These are phyloP conservation scores for Eciton burchellii DNA, from an alignment of 1,140 invertebrate species.

Conservation along the genomic window DNA sequence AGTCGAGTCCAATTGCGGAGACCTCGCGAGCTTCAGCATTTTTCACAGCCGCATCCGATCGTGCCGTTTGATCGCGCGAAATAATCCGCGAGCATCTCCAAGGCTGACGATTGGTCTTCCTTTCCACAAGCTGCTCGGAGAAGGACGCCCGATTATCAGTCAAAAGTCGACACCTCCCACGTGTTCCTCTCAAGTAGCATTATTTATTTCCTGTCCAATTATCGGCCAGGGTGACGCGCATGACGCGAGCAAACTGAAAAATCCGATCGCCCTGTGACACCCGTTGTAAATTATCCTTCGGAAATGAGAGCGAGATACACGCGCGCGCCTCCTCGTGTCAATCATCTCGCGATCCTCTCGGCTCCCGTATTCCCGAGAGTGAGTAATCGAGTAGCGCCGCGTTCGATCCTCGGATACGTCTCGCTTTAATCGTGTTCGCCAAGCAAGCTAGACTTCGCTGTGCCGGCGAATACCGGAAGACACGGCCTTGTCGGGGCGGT, in stretches of 20 bases:
- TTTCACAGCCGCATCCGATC: background rate
- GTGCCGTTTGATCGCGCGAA: background rate
- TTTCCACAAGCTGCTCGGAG: too few species aligned
- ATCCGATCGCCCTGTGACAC: constrained; percentile 25
- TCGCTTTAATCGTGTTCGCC: constrained; percentile 34
- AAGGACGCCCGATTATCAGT: too few species aligned
- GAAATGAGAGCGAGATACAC: constrained; percentile 16
- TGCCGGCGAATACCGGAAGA: constrained; percentile 3
- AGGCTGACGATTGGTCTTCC: too few species aligned
- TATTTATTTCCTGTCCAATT: background rate
- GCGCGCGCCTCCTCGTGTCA: constrained; percentile 23
- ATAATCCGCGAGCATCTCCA: too few species aligned
- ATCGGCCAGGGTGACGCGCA: background rate
- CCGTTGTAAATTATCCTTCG: constrained; percentile 23
- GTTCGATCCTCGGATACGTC: constrained; percentile 33
- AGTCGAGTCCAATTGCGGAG: constrained; percentile 32
- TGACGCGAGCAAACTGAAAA: background rate
- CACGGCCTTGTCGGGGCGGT: constrained; percentile 46
- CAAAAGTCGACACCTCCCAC: background rate
- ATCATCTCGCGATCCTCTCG: constrained; percentile 30
- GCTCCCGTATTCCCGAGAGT: constrained; percentile 12
- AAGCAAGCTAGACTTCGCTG: background rate
- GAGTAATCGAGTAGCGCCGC: constrained; percentile 24
- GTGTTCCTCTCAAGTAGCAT: background rate
- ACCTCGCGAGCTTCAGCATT: constrained; percentile 34